Evolutionary conservation across 2,888 invertebrate genomes (phyloP).

Genomic region (Xanthia icteritia): DNA sequence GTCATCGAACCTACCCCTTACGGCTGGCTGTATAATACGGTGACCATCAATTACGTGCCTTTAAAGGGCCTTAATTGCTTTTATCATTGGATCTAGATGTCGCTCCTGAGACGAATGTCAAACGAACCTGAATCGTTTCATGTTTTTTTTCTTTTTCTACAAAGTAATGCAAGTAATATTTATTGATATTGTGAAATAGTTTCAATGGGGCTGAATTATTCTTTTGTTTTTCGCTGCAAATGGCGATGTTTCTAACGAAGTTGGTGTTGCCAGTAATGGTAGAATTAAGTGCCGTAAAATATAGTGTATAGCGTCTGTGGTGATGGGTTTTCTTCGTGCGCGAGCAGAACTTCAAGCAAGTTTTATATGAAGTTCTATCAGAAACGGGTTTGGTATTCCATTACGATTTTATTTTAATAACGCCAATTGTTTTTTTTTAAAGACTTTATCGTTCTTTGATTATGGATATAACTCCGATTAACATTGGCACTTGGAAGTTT

Average conservation of each 20-base stretch:
- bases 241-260: conserved; percentile 30
- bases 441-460: background rate
- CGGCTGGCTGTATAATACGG: conserved; percentile 61
- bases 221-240: conserved; percentile 36
- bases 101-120: conserved; percentile 73
- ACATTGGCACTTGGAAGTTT: background rate
- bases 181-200: conserved; percentile 50
- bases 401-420: conserved; percentile 49
- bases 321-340: conserved; percentile 37
- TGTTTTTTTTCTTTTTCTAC: conserved; percentile 41
- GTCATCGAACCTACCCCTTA: conserved; percentile 67
- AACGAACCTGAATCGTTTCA: conserved; percentile 62
- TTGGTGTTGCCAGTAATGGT: conserved; percentile 46
- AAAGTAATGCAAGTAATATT: conserved; percentile 45
- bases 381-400: conserved; percentile 45
- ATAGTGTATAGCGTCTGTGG: conserved; percentile 24
- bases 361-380: conserved; percentile 22
- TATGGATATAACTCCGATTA: background rate
- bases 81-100: conserved; percentile 81
- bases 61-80: conserved; percentile 80
- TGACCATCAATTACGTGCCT: conserved; percentile 78
- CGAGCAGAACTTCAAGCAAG: conserved; percentile 33
- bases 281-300: conserved; percentile 46
- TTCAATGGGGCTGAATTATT: conserved; percentile 46
- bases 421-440: conserved; percentile 37